phyloP scores from a whole-genome alignment of 2,113 vertebrate species.

The Litocranius walleri region DNA sequence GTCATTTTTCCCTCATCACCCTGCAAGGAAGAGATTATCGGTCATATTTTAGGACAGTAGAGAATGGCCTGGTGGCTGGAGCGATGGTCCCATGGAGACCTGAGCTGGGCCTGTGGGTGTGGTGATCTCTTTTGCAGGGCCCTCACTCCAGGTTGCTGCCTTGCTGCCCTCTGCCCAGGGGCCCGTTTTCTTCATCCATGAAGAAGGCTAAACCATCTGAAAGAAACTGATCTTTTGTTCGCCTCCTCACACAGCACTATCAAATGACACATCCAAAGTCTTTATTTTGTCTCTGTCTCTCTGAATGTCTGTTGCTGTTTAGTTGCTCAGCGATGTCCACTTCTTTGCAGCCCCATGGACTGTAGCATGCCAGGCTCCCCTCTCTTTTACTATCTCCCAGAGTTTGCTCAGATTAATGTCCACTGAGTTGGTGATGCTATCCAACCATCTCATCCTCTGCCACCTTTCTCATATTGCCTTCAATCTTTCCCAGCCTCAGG shows the following conservation, averaged over 20 bases:
- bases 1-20: neutral
- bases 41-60: neutral
- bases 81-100: accelerated
- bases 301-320: neutral
- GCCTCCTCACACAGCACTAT: neutral
- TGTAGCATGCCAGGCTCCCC: neutral
- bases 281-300: neutral
- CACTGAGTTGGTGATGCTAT: neutral
- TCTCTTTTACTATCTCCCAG: neutral
- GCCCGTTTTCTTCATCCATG: neutral
- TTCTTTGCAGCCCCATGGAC: neutral
- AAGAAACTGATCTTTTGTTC: neutral
- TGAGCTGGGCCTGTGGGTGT: neutral
- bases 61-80: neutral
- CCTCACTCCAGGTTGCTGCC: neutral
- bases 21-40: neutral
- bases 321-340: neutral
- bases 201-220: neutral
- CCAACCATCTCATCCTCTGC: neutral
- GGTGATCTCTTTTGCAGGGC: neutral
- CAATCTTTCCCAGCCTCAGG: neutral
- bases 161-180: neutral
- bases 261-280: neutral
- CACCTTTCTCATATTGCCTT: neutral
- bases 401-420: neutral